Percentiles rank a stretch among this genome's conserved stretches.
phyloP scores from a whole-genome alignment of 2,888 invertebrate species.

The Meta bourneti region DNA sequence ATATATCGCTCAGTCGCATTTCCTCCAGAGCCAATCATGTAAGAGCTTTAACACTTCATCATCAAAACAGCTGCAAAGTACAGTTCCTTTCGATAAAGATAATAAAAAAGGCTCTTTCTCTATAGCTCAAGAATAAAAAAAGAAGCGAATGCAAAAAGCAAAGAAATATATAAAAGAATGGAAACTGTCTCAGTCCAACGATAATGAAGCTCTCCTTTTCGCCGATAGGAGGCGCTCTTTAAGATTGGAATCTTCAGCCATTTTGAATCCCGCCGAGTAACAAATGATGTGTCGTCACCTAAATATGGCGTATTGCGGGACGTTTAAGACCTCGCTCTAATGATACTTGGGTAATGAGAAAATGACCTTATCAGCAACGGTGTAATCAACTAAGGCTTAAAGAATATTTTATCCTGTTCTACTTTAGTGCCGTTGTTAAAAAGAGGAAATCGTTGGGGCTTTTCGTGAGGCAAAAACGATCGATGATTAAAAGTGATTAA shows the following conservation, averaged over 20 bases:
- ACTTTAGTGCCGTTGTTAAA: constrained; percentile 54
- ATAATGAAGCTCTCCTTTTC: constrained; percentile 61
- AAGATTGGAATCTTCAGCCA: constrained; percentile 69
- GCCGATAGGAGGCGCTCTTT: constrained; percentile 55
- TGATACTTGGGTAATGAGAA: constrained; percentile 63
- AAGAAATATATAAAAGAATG: constrained; percentile 3
- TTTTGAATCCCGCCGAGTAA: constrained; percentile 63
- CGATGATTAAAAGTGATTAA: constrained; percentile 45
- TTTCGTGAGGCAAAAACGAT: constrained; percentile 36
- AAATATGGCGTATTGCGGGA: constrained; percentile 67
- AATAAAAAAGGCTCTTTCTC: constrained; percentile 34
- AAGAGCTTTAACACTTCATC: constrained; percentile 41
- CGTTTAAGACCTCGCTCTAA: constrained; percentile 60
- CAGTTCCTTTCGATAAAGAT: constrained; percentile 64
- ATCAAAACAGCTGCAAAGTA: constrained; percentile 53
- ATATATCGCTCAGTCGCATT: constrained; percentile 38
- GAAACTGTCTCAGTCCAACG: constrained; percentile 48
- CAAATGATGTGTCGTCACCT: constrained; percentile 68
- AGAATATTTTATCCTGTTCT: constrained; percentile 52
- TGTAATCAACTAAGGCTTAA: constrained; percentile 60
- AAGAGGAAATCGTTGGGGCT: constrained; percentile 7
- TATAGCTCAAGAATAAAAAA: constrained; percentile 11
- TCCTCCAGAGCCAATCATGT: constrained; percentile 47
- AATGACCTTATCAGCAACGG: constrained; percentile 56
- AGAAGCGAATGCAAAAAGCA: constrained; percentile 7